Conservation (phyloP, 2,113 vertebrate species). For the Tiliqua scincoides region DNA sequence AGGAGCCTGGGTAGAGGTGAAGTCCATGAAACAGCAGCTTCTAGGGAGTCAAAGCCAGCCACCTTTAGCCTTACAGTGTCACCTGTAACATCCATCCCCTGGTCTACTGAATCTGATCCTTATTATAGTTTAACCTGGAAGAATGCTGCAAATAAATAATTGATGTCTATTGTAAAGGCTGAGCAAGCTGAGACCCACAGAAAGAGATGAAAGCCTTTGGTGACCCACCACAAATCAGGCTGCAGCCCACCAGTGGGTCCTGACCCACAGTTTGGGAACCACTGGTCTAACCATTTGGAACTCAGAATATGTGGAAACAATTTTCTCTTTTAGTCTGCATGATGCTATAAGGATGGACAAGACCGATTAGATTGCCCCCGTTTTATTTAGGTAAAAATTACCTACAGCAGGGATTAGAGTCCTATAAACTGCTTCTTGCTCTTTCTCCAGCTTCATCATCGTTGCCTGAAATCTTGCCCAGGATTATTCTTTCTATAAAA, state of each 20-base stretch:
- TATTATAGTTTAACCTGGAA: not conserved
- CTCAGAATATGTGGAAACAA: too few species aligned
- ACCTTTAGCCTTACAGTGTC: not conserved
- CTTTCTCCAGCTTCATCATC: constrained; percentile 39
- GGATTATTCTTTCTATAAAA: constrained; percentile 52
- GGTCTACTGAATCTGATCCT: not conserved
- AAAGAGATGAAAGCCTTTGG: not conserved
- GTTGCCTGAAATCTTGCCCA: constrained; percentile 42
- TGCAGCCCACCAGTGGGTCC: too few species aligned
- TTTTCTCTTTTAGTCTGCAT: constrained; percentile 17
- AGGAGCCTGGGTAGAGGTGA: not conserved
- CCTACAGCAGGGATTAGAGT: constrained; percentile 41
- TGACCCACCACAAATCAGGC: too few species aligned
- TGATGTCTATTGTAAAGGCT: not conserved
- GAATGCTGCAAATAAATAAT: not conserved
- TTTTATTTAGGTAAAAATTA: constrained; percentile 29
- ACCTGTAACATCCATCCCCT: not conserved
- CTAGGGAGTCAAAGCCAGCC: not conserved
- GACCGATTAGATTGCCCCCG: constrained; percentile 29
- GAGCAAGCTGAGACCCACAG: not conserved
- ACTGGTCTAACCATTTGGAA: constrained; percentile 41
- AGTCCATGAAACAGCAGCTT: not conserved
- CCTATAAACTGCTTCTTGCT: constrained; percentile 40
- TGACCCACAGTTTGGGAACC: too few species aligned
- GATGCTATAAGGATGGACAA: constrained; percentile 42